These are phyloP conservation scores for Nautilus pompilius DNA, from an alignment of 1,140 invertebrate genomes.

Conservation along the genomic window DNA sequence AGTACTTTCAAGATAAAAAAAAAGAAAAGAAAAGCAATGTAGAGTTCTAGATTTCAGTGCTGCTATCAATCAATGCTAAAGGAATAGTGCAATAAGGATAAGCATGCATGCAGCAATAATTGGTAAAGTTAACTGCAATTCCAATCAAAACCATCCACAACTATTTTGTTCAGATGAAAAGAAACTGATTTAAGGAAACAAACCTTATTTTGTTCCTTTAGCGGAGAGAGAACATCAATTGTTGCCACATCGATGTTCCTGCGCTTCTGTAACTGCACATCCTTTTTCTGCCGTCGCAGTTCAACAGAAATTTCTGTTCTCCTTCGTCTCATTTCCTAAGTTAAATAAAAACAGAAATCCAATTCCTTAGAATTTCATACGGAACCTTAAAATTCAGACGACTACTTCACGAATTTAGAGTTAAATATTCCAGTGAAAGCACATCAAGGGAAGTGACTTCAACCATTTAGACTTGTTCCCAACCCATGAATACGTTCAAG, in stretches of 20 bases:
- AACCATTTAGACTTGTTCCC: too few species aligned
- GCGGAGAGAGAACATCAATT: conserved; percentile 42
- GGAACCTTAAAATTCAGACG: too few species aligned
- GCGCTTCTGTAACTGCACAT: conserved; percentile 92
- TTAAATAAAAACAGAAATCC: conserved; percentile 4
- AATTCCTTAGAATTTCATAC: neutral
- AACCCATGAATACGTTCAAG: too few species aligned
- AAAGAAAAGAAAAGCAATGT: neutral
- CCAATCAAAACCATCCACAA: neutral
- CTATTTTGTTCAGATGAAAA: conserved; percentile 26
- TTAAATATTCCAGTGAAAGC: neutral
- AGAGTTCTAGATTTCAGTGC: neutral
- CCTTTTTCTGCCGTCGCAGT: conserved; percentile 93
- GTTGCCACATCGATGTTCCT: conserved; percentile 71
- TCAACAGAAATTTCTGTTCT: conserved; percentile 94
- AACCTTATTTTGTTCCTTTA: conserved; percentile 31
- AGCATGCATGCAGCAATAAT: neutral
- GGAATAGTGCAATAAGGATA: neutral
- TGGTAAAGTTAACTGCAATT: neutral
- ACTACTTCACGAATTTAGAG: neutral
- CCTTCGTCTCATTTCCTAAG: conserved; percentile 73
- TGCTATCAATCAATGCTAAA: neutral
- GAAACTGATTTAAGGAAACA: neutral
- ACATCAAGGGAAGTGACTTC: neutral
- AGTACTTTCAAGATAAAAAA: neutral